Conservation (phyloP, 2,113 vertebrate genomes). For the Urocynchramus pylzowi region DNA sequence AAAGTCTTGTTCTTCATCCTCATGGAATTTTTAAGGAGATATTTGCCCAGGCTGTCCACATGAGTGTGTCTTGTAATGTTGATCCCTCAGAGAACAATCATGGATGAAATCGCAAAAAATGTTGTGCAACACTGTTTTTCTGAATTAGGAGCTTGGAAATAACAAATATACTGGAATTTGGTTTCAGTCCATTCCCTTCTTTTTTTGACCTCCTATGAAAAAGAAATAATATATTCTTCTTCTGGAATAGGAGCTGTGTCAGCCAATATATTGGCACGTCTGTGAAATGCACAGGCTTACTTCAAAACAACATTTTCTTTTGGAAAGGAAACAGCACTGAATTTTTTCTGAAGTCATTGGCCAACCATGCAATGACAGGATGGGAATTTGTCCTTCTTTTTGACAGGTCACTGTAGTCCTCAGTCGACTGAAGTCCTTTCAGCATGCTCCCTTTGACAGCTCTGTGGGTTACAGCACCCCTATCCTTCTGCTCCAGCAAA, state of each 20-base stretch:
- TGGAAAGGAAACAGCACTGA: not conserved
- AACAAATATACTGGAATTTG: constrained; percentile 50
- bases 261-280: not conserved
- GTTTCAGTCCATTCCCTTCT: not conserved
- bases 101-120: constrained; percentile 5
- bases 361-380: not conserved
- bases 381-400: not conserved
- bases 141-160: constrained; percentile 41
- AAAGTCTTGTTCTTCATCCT: constrained; percentile 53
- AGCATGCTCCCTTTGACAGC: not conserved
- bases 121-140: constrained; percentile 56
- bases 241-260: not conserved
- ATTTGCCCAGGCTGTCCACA: constrained; percentile 37
- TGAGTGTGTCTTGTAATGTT: constrained; percentile 20
- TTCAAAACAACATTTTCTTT: constrained; percentile 13
- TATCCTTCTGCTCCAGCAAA: not conserved
- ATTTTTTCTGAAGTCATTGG: not conserved
- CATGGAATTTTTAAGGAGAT: constrained; percentile 20
- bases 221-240: not conserved
- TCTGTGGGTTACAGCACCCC: not conserved
- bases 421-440: accelerated
- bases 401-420: not conserved
- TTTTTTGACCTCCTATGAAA: constrained; percentile 17
- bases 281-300: not conserved
- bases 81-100: constrained; percentile 59